Evolutionary conservation across 2,888 invertebrate genomes (phyloP), one percentile per base, ranked within the genome.

Genomic region (Panzeria rudis): DNA sequence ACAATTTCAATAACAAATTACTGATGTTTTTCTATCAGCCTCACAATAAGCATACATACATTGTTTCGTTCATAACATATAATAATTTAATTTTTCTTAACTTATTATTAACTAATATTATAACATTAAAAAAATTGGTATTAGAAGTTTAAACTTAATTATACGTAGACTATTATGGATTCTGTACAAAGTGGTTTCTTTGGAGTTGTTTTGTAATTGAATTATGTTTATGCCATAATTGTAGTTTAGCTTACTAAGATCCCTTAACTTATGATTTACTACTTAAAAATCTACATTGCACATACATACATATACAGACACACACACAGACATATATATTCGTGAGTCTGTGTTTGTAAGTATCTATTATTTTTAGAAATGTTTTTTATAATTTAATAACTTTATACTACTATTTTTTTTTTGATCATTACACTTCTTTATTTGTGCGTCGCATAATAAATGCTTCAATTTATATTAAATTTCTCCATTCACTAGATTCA

Each of bases 401-500:
- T 68, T 44, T 29, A 62, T 15, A 47, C 17, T 52, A 32, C 50
- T 81, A 41, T 56, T 62, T 71, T 72, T 44, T 62, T 72, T 52
- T 62, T 52, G n/a, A 83, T 44, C 32, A 81, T 76, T 52, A 29
- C 47, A 81, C 76, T 85, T 83, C 86, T 66, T 69, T 69, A 86
- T 87, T 91, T 91, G 91, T 91, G 91, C 91, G 91, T 84, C 91
- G 91, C 91, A 91, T 91, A 91, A 91, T 91, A 89, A 90, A 91
- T 91, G 91, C 91, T 91, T 84, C 86, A 88, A 87, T 59, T 44
- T 81, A 50, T 44, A 13, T 64, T 56, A 8, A 41, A 50, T 23
- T 68, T 25, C 11, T 64, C 47, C 78, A 83, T 50, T 72, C 13
- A 66, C 41, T 69, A 66, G 44, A 64, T 41, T 38, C 20, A 62